These are phyloP conservation scores for Gymnogyps californianus DNA, from an alignment of 2,113 vertebrate genomes.

Conservation along the genomic window DNA sequence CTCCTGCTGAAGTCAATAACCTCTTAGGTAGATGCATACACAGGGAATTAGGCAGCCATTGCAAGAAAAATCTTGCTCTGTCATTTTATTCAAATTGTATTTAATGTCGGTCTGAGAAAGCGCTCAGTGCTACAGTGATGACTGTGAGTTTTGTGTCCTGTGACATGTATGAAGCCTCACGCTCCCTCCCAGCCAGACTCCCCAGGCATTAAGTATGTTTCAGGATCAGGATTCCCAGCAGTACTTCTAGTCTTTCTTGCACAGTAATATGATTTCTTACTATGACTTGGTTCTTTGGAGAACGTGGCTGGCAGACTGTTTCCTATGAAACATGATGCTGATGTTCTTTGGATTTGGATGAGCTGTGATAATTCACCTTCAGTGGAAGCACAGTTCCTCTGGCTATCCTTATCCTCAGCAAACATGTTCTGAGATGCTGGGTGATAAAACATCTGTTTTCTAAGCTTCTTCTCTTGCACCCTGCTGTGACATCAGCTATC, in stretches of 20 bases:
- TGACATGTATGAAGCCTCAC: not conserved
- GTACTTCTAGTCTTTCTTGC: not conserved
- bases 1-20: not conserved
- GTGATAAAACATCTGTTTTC: conserved; percentile 37
- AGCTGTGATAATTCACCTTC: not conserved
- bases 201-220: not conserved
- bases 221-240: not conserved
- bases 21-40: not conserved
- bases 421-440: conserved; percentile 6
- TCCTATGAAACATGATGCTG: not conserved
- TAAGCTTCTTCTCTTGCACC: conserved; percentile 3
- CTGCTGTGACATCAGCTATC: not conserved
- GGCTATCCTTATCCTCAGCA: conserved; percentile 28
- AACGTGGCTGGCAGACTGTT: not conserved
- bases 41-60: not conserved
- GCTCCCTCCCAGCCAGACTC: not conserved
- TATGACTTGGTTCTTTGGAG: not conserved
- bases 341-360: not conserved
- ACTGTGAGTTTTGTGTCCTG: not conserved
- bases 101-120: not conserved
- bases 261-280: not conserved
- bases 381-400: not conserved
- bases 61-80: not conserved
- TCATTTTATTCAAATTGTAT: not conserved
- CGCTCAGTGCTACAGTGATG: not conserved